Evolutionary conservation across 2,888 invertebrate genomes (phyloP).

Genomic region (Drosophila rellima): DNA sequence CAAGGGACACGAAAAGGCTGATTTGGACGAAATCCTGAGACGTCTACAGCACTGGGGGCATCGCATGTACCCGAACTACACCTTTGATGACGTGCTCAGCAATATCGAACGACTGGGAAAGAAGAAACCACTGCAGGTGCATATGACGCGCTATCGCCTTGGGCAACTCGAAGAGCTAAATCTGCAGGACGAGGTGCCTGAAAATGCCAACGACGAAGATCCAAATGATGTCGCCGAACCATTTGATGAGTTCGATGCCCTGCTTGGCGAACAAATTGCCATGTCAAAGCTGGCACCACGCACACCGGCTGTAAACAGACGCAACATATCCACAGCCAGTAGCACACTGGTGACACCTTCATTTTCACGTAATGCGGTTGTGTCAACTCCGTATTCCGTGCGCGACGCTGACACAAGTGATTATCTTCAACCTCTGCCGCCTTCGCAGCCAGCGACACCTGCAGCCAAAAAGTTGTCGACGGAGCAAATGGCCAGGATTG

Average conservation of each 20-base stretch:
- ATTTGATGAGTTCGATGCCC: slow-evolving; percentile 89
- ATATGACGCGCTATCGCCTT: slow-evolving; percentile 88
- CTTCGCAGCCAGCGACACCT: slow-evolving; percentile 73
- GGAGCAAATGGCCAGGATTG: slow-evolving; percentile 90
- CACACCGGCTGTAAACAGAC: slow-evolving; percentile 73
- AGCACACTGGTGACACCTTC: slow-evolving; percentile 76
- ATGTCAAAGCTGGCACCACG: slow-evolving; percentile 85
- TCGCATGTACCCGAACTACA: slow-evolving; percentile 94
- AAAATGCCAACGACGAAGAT: slow-evolving; percentile 85
- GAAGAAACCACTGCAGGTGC: slow-evolving; percentile 92
- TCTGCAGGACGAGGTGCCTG: slow-evolving; percentile 85
- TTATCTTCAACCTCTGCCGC: slow-evolving; percentile 79
- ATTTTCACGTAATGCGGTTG: slow-evolving; percentile 74
- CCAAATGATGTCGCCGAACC: slow-evolving; percentile 84
- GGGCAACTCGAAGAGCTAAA: slow-evolving; percentile 85
- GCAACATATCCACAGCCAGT: slow-evolving; percentile 39
- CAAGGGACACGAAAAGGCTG: slow-evolving; percentile 93
- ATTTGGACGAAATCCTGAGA: slow-evolving; percentile 92
- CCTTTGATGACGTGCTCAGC: slow-evolving; percentile 94
- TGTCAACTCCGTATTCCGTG: slow-evolving; percentile 80
- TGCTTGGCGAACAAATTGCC: slow-evolving; percentile 89
- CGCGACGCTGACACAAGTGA: slow-evolving; percentile 70
- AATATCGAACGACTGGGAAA: slow-evolving; percentile 92
- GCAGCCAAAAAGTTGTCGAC: slow-evolving; percentile 85
- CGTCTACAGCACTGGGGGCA: slow-evolving; percentile 97